Evolutionary conservation across 1,140 invertebrate species (phyloP), one percentile per base, ranked within the genome.

Genomic region (Diuraphis noxia): DNA sequence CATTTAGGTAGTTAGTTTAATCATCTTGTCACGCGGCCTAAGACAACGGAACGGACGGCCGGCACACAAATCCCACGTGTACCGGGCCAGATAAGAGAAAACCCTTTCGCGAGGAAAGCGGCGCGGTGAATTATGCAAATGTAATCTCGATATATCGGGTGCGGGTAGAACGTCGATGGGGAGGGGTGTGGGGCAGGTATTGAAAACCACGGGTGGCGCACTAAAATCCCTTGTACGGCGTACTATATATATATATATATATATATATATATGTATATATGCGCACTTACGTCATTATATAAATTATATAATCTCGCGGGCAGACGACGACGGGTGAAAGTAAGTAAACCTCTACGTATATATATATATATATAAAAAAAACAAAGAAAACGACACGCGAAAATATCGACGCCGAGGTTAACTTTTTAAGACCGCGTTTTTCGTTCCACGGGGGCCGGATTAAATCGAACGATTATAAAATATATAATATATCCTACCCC

Each of bases 71-170:
- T 88, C 86, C 86, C 86, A 88, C 86, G 86, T 88, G 86, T 88
- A 88, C 86, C 36, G 86, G 36, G 49, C 86, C 86, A 88, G 86
- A 88, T 88, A 88, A 88, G 86, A 88, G 86, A 88, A 88, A 88
- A 56, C 86, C 86, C 52, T 88, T 88, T 88, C 86, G 41, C 85
- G 9, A 9, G 46, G 43, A 41, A 85, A 41, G 34, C n/a, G 43
- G 21, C 19, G 34, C n/a, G 41, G 43, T 36, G n/a, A 86, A 86
- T 86, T 86, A 86, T 86, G 85, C 85, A 86, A 86, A 86, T 86
- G 85, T 86, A 86, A 86, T 86, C 85, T 34, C 85, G 85, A 52
- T 36, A 52, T 36, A 36, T 34, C 25, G 41, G 82, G 81, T 30
- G 10, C 1, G 81, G 38, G 25, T 36, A 17, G 17, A 23, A 36